Percentiles rank a stretch among this genome's conserved stretches.
Evolutionary conservation across 2,797 vertebrate genomes (phyloP).

Genomic region (Sebastes iracundus): DNA sequence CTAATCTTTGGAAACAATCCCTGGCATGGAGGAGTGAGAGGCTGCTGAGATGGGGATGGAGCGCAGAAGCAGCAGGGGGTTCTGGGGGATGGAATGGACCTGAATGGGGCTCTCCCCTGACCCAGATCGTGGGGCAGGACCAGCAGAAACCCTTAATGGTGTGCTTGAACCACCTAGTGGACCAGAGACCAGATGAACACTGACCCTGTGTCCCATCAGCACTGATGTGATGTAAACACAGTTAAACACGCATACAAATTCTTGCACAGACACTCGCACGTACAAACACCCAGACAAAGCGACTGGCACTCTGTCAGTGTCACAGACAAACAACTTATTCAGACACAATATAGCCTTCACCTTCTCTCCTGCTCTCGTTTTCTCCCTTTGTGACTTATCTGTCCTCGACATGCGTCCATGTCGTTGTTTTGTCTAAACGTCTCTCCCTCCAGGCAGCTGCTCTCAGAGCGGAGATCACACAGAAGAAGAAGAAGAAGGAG

Average conservation of each 20-base stretch:
- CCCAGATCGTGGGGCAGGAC: slow-evolving; percentile 69
- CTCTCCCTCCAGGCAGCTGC: slow-evolving; percentile 49
- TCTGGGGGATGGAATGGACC: slow-evolving; percentile 65
- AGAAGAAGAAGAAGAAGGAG: neutral
- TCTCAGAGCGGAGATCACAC: slow-evolving; percentile 10
- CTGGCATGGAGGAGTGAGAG: slow-evolving; percentile 70
- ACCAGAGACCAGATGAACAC: slow-evolving; percentile 31
- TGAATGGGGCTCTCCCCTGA: slow-evolving; percentile 72
- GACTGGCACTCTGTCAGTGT: slow-evolving; percentile 31
- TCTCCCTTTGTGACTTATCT: slow-evolving; percentile 53
- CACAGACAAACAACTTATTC: slow-evolving; percentile 28
- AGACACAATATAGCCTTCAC: slow-evolving; percentile 64
- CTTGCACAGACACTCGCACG: neutral
- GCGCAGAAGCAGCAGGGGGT: slow-evolving; percentile 71
- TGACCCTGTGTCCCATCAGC: slow-evolving; percentile 19
- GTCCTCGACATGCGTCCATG: slow-evolving; percentile 36
- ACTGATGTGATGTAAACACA: slow-evolving; percentile 33
- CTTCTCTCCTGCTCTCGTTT: slow-evolving; percentile 12
- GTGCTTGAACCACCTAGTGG: slow-evolving; percentile 19
- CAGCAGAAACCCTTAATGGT: slow-evolving; percentile 48
- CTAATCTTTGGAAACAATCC: slow-evolving; percentile 84
- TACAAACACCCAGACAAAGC: slow-evolving; percentile 30
- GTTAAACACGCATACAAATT: neutral
- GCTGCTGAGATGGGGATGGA: slow-evolving; percentile 62
- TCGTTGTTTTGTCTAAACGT: slow-evolving; percentile 59